Conservation (phyloP, 2,797 vertebrate genomes). For the Crypturellus tataupa region DNA sequence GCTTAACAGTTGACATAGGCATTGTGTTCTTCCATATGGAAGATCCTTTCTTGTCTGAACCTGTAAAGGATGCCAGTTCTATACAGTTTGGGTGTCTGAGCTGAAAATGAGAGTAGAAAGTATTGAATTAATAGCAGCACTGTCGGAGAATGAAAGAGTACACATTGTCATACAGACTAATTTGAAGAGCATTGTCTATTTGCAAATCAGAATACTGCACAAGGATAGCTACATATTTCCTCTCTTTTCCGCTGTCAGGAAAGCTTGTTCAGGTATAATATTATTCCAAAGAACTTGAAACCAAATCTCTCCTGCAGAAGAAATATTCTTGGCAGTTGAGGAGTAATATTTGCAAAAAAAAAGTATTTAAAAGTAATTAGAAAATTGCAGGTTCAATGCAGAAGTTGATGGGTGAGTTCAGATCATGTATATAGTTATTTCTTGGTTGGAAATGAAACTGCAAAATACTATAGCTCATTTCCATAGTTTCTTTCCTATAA, state of each 20-base stretch:
- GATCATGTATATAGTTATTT: neutral
- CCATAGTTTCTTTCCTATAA: neutral
- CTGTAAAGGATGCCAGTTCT: neutral
- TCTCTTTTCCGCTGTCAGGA: neutral
- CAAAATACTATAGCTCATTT: neutral
- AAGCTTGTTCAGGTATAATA: neutral
- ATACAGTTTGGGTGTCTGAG: neutral
- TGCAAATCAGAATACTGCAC: neutral
- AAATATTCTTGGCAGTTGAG: neutral
- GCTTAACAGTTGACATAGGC: neutral
- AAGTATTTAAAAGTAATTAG: neutral
- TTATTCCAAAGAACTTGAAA: neutral
- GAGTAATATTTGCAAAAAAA: neutral
- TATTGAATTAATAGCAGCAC: neutral
- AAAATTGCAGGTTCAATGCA: neutral
- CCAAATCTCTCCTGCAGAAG: neutral
- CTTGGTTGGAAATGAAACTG: neutral
- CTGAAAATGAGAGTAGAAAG: neutral
- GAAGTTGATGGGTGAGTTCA: neutral
- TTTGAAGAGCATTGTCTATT: neutral
- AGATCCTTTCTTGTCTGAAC: neutral
- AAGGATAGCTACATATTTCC: neutral
- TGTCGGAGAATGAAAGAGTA: neutral
- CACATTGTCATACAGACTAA: neutral
- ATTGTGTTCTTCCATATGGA: neutral